Evolutionary conservation across 1,140 invertebrate species (phyloP).

Genomic region (Scaptomyza montana): DNA sequence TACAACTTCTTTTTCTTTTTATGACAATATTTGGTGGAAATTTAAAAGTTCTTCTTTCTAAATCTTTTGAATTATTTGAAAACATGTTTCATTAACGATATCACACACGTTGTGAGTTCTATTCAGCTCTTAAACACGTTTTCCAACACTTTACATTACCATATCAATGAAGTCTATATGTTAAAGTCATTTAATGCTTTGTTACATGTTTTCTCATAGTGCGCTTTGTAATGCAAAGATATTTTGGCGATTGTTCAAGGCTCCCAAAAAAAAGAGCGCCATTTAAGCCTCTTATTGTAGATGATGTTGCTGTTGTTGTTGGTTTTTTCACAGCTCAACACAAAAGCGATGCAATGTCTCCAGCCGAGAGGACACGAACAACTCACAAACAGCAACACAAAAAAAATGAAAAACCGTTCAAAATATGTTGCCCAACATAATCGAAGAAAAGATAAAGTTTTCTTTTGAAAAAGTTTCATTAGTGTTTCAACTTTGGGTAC

Average conservation of each 20-base stretch:
- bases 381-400: conserved; percentile 23
- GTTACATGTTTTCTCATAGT: conserved; percentile 38
- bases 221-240: conserved; percentile 55
- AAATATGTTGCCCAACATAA: conserved; percentile 52
- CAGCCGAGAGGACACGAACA: conserved; percentile 73
- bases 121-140: conserved; percentile 26
- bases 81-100: conserved; percentile 22
- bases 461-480: conserved; percentile 67
- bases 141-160: conserved; percentile 45
- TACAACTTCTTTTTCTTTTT: too few species aligned
- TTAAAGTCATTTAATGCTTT: conserved; percentile 37
- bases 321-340: conserved; percentile 72
- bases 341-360: conserved; percentile 71
- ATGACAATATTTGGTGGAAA: too few species aligned
- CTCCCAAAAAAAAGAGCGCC: conserved; percentile 63
- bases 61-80: background rate
- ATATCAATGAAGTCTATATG: conserved; percentile 43
- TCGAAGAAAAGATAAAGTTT: conserved; percentile 53
- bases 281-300: conserved; percentile 77
- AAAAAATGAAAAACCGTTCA: conserved; percentile 37
- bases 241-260: conserved; percentile 64
- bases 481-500: conserved; percentile 54
- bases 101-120: background rate
- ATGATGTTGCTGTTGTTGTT: conserved; percentile 29
- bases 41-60: background rate